phyloP scores from a whole-genome alignment of 2,888 invertebrate species.

The Alsophila aescularia region DNA sequence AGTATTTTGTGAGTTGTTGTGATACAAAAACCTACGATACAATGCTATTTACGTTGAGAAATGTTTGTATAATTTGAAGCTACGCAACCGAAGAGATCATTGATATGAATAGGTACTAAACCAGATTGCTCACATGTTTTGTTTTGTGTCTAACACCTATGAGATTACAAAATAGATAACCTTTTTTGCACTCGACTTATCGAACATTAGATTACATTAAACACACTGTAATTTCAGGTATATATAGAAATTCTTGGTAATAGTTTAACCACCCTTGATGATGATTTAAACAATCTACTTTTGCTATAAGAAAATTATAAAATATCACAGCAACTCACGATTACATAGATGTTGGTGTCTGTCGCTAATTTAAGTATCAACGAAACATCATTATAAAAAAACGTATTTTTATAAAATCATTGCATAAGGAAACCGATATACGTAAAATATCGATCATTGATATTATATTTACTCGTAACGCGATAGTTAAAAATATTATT shows the following conservation, averaged over 20 bases:
- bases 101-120: slow-evolving; percentile 10
- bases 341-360: slow-evolving; percentile 18
- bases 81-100: slow-evolving; percentile 13
- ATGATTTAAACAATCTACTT: background rate
- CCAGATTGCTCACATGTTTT: slow-evolving; percentile 7
- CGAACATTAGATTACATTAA: background rate
- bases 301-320: background rate
- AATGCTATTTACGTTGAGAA: background rate
- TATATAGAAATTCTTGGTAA: no score
- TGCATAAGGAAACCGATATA: slow-evolving; percentile 81
- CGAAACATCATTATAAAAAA: slow-evolving; percentile 66
- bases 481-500: slow-evolving; percentile 72
- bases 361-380: slow-evolving; percentile 41
- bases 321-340: slow-evolving; percentile 28
- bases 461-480: slow-evolving; percentile 76
- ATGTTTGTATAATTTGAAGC: slow-evolving; percentile 6
- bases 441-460: slow-evolving; percentile 78
- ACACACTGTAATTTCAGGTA: background rate
- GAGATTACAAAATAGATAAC: slow-evolving; percentile 3
- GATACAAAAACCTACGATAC: slow-evolving; percentile 12
- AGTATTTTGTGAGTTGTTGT: slow-evolving; percentile 39
- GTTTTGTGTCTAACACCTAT: slow-evolving; percentile 15
- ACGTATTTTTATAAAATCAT: slow-evolving; percentile 82
- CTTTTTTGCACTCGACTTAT: slow-evolving; percentile 8
- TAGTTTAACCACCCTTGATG: no score